Evolutionary conservation across 2,113 vertebrate genomes (phyloP), one percentile per base, ranked within the genome.

Genomic region (Dasypus novemcinctus): DNA sequence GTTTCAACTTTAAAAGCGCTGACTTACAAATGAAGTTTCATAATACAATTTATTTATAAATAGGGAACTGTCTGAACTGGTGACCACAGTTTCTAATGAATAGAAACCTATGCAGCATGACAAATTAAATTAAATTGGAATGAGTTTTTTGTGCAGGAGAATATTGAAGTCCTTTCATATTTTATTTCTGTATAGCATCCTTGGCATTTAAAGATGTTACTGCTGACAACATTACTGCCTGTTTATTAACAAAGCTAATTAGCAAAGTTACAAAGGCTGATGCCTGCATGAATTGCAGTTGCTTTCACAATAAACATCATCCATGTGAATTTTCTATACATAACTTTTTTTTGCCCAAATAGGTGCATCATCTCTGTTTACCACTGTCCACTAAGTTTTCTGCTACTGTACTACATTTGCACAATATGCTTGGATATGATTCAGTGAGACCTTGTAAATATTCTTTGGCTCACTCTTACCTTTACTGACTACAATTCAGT

Each of bases 41-140:
- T 69, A 87, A 79, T 12, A 59, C 6, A 43, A 27, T 80, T 0
- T 84, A 52, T 79, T 84, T 93, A n/a, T 49, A 95, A 94, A 33
- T 72, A 23, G 25, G 52, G 43, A 91, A 80, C 59, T 61, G 21
- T 89, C 36, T 93, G n/a, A 91, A 68, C 33, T 90, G 41, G 9
- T 68, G 21, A 78, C 43, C 72, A 10, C 38, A 79, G 83, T 36
- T 95, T 92, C 90, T 90, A 96, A 94, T 91, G 87, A 96, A 90
- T 76, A 27, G 68, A 95, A 95, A 92, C 69, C 64, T 80, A 79
- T 87, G 43, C 59, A 81, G 74, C 46, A 36, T 80, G 80, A 90
- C 13, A 95, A 90, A 96, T n/a, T 43, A 4, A 91, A 94, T 95
- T 86, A 94, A 83, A 82, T 95, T 63, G 84, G 83, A 91, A 82